Percentiles rank a stretch among this genome's conserved stretches.
Evolutionary conservation across 92 coral and sea anemone genomes (phyloP).

Genomic region (Phenganax subtilis): DNA sequence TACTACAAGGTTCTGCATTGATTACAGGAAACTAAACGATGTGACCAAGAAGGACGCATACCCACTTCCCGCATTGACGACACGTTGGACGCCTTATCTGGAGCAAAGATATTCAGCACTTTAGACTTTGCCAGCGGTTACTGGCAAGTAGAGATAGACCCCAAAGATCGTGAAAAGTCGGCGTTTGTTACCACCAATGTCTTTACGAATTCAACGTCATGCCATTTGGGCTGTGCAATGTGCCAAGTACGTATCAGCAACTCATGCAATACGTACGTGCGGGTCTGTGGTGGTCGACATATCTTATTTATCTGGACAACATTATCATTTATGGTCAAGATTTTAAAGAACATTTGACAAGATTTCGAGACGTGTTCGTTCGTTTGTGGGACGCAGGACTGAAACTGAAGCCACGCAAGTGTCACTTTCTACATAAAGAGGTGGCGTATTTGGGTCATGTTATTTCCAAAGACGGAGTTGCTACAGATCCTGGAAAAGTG

Average conservation of each 20-base stretch:
- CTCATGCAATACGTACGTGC: not conserved
- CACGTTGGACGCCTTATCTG: slow-evolving; percentile 11
- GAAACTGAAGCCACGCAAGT: slow-evolving; percentile 2
- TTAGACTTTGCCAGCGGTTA: slow-evolving; percentile 6
- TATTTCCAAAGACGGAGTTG: not conserved
- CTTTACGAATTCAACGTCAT: slow-evolving; percentile 20
- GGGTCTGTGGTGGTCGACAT: slow-evolving; percentile 4
- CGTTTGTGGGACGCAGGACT: not conserved
- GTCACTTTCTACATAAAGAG: not conserved
- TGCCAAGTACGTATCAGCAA: slow-evolving; percentile 13
- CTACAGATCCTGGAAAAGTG: not conserved
- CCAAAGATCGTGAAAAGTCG: slow-evolving; percentile 4
- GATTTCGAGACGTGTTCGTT: not conserved
- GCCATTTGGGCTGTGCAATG: slow-evolving; percentile 26
- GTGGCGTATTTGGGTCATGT: not conserved
- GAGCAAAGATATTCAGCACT: slow-evolving; percentile 9
- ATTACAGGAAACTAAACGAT: slow-evolving; percentile 18
- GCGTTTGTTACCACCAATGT: not conserved
- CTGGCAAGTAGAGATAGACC: slow-evolving; percentile 20
- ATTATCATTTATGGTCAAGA: not conserved
- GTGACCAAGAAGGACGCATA: slow-evolving; percentile 12
- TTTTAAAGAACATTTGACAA: not conserved
- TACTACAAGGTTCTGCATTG: slow-evolving; percentile 7
- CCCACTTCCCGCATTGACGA: slow-evolving; percentile 10
- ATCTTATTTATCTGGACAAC: slow-evolving; percentile 6